These are phyloP conservation scores for Pogonocichla stellata DNA, from an alignment of 2,113 vertebrate species.

Conservation along the genomic window DNA sequence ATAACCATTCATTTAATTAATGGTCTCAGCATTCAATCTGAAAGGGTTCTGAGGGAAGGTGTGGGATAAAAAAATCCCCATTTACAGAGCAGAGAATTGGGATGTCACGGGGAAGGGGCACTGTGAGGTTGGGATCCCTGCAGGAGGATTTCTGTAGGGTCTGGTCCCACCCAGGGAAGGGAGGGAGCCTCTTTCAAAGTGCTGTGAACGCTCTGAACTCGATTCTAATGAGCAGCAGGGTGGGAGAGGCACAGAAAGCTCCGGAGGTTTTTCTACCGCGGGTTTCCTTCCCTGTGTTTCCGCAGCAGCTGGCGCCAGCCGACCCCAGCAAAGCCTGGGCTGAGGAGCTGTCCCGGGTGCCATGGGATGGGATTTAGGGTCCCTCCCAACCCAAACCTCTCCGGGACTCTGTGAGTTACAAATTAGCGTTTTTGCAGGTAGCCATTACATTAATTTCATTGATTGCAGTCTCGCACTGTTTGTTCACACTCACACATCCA, in stretches of 20 bases:
- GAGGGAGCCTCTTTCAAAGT: neutral
- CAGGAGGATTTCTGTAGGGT: neutral
- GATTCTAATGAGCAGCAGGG: neutral
- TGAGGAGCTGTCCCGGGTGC: neutral
- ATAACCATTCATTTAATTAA: slow-evolving; percentile 31
- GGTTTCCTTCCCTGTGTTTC: fast-evolving
- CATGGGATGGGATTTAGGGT: fast-evolving
- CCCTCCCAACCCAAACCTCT: fast-evolving
- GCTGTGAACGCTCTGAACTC: fast-evolving
- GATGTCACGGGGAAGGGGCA: neutral
- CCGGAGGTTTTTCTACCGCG: fast-evolving
- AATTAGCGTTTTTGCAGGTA: neutral
- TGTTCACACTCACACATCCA: fast-evolving
- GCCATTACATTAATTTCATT: too few species aligned
- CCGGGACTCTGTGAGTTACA: fast-evolving
- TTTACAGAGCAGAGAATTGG: neutral
- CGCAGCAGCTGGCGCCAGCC: neutral
- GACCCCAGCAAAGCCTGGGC: fast-evolving
- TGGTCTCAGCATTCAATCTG: neutral
- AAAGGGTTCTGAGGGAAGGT: neutral
- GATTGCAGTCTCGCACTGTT: fast-evolving
- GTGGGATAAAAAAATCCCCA: neutral
- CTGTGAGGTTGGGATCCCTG: neutral
- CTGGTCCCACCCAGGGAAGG: neutral
- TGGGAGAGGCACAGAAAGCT: neutral